A percentile compares a stretch with the other conserved stretches of the same genome.
Evolutionary conservation across 2,797 vertebrate species (phyloP).

Genomic region (Buphagus erythrorhynchus): DNA sequence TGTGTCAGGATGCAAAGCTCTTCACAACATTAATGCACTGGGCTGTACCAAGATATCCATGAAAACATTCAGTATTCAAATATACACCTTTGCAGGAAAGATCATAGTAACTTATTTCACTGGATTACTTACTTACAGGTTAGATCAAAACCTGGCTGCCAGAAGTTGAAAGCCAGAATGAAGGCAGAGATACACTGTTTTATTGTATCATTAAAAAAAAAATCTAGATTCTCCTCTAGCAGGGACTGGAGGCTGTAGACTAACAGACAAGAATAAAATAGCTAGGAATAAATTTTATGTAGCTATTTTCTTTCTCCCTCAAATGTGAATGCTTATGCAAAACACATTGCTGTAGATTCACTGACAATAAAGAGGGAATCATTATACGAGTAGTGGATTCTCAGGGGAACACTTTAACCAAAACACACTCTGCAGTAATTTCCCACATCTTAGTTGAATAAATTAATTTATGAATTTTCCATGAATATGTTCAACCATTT

Average conservation of each 20-base stretch:
- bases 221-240: background rate
- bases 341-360: conserved; percentile 58
- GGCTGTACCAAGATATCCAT: background rate
- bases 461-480: conserved; percentile 69
- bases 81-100: background rate
- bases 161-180: background rate
- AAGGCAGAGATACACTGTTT: background rate
- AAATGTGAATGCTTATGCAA: conserved; percentile 69
- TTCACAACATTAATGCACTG: background rate
- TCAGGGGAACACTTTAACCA: conserved; percentile 62
- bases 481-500: conserved; percentile 44
- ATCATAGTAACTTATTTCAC: background rate
- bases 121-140: background rate
- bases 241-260: background rate
- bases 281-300: conserved; percentile 53
- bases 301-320: conserved; percentile 51
- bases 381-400: conserved; percentile 47
- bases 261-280: conserved; percentile 52
- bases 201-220: conserved; percentile 5
- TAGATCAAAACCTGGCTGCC: background rate
- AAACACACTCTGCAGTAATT: conserved; percentile 64
- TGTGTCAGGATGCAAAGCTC: background rate
- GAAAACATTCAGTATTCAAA: background rate
- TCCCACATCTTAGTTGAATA: conserved; percentile 58
- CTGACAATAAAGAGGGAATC: conserved; percentile 69